Base-by-base conservation (phyloP, 2,797 vertebrate species). In the Lagorchestes hirsutus region DNA sequence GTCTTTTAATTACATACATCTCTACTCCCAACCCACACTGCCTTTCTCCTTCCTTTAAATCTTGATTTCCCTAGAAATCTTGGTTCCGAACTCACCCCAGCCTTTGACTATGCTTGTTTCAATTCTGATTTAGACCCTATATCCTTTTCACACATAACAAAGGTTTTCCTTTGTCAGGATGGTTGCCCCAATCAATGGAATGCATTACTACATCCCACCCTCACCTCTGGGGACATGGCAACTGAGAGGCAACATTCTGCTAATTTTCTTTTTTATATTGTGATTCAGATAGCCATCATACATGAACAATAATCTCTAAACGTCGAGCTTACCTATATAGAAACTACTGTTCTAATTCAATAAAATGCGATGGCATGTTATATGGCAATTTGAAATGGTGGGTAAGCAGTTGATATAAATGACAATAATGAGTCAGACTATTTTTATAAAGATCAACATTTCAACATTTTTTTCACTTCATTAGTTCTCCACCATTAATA, bases 361-460 rank as follows among this genome's bases (percentile, higher is more conserved):
- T 92, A 50, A 91, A 96, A 82, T 9, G 52, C 52, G 74, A 90
- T 94, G 34, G 91, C 90, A 90, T 28, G 54, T 5, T 92, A 4
- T 24, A 82, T 67, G 11, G 6, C 74, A 59, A 18, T 56, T 74
- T 59, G 13, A 6, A 50, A 94, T 57, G 93, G 87, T 74, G 40
- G n/a, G 62, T 56, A 93, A 93, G 14, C 67, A 91, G 57, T 56
- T 90, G 92, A 91, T 90, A 82, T 55, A 24, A 82, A 82, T 24
- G n/a, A 74, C 16, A 40, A 82, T 46, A 82, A 40, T 67, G 93
- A 67, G 18, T 59, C 58, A 57, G 56, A 57, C 16, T 62, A 22
- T 6, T 91, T 92, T 94, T 62, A 91, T 91, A 59, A 92, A 34
- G 92, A 1, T 54, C 52, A 46, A 96, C 92, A 95, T 62, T 90